Evolutionary conservation across 2,113 vertebrate species (phyloP).

Genomic region (Megaceryle torquata): DNA sequence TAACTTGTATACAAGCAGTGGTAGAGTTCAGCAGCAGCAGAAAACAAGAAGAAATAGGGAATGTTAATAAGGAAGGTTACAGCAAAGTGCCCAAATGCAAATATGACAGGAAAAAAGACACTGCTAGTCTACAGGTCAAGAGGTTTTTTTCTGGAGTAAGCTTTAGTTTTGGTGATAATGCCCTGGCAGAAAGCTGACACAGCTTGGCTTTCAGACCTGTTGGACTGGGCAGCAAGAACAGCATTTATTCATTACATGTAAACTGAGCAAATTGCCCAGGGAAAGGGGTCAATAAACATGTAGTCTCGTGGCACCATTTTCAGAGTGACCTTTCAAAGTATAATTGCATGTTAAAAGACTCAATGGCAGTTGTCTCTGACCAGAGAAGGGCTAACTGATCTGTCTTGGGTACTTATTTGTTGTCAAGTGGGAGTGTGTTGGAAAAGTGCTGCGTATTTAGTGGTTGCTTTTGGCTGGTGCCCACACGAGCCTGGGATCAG

Average conservation of each 20-base stretch:
- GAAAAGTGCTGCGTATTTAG: neutral
- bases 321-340: constrained; percentile 22
- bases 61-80: neutral
- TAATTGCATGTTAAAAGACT: constrained; percentile 31
- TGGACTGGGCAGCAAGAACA: constrained; percentile 4
- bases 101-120: neutral
- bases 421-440: neutral
- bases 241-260: constrained; percentile 8
- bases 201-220: neutral
- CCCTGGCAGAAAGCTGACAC: neutral
- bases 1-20: rapidly evolving
- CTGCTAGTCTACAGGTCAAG: neutral
- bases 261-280: constrained; percentile 34
- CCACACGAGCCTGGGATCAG: neutral
- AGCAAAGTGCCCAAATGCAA: neutral
- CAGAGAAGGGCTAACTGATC: neutral
- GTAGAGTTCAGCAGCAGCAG: neutral
- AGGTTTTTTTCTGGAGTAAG: neutral
- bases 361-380: neutral
- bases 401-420: neutral
- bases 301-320: neutral
- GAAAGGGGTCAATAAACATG: constrained; percentile 21
- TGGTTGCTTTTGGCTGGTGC: neutral
- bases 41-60: neutral
- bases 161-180: neutral